Evolutionary conservation across 2,113 vertebrate genomes (phyloP), one percentile per base, ranked within the genome.

Genomic region (Colius striatus): DNA sequence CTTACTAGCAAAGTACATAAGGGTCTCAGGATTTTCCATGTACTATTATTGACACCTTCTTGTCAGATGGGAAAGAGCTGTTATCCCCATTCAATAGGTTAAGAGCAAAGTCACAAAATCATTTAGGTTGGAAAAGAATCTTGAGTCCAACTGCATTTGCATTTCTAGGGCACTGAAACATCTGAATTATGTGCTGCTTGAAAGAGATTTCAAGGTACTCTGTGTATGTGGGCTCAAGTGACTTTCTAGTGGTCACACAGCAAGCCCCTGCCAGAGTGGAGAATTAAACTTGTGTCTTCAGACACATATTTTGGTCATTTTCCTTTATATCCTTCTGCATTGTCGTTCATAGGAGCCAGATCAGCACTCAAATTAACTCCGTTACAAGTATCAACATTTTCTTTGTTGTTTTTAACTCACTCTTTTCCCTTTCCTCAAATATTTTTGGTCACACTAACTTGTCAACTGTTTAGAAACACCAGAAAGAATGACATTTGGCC

Each of bases 371-470:
- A 45, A 60, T n/a, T 54, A 66, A 23, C 36, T 68, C 23, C 23
- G 11, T 60, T 32, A 51, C 43, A 15, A 71, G 9, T 62, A 66
- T 70, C 48, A 86, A 45, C 14, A 23, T 5, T 79, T 78, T 21
- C 41, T 81, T 34, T 65, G 10, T 22, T 57, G 6, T 67, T 87
- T 80, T 80, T 73, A 70, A 80, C 21, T 54, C 12, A 23, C 1
- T 2, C 6, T 70, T 89, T 57, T 57, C 61, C 55, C 36, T 94
- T 95, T 95, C 87, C 87, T 38, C 54, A 95, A 93, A 26, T 94
- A 79, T 89, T 97, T 71, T 92, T 97, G 65, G 48, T 97, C 10
- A 26, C 38, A 9, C 53, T 96, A 32, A 65, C 71, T 60, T 7
- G 54, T 30, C 29, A 7, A 66, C 77, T 96, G 23, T 72, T 92